Percentiles rank a stretch among this genome's conserved stretches.
Conservation (phyloP, 2,797 vertebrate genomes). For the Bradypodion ventrale region DNA sequence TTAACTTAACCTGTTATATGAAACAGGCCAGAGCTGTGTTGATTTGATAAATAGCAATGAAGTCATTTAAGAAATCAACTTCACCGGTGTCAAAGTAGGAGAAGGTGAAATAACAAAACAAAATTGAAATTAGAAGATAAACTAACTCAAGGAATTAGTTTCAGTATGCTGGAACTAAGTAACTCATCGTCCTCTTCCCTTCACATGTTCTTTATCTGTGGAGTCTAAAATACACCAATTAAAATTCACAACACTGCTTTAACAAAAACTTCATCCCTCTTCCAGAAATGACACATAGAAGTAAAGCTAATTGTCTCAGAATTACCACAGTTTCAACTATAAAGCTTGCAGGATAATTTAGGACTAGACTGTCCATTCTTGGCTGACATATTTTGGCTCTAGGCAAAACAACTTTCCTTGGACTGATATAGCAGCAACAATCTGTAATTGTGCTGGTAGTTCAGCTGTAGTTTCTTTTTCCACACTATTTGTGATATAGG, state of each 20-base stretch:
- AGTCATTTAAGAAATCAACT: background rate
- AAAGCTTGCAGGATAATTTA: background rate
- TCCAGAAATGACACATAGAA: constrained; percentile 1
- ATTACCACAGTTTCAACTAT: constrained; percentile 1
- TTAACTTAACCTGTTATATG: background rate
- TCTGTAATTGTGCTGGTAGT: constrained; percentile 9
- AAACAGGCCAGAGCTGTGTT: constrained; percentile 10
- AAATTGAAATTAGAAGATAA: background rate
- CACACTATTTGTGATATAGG: constrained; percentile 4
- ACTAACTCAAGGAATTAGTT: background rate
- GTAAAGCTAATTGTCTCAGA: constrained; percentile 2
- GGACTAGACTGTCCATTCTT: background rate
- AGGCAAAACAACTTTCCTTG: background rate
- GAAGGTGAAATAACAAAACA: background rate
- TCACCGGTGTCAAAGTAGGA: background rate
- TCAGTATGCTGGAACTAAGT: background rate
- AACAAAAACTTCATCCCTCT: constrained; percentile 13
- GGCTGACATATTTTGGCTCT: background rate
- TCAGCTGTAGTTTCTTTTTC: background rate
- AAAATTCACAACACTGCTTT: background rate
- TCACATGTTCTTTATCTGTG: background rate
- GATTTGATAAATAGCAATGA: constrained; percentile 9
- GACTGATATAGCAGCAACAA: background rate
- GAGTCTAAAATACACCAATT: background rate
- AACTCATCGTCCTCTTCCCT: background rate